Base-by-base conservation (phyloP, 2,888 invertebrate species). In the Ornithoptera priamus region DNA sequence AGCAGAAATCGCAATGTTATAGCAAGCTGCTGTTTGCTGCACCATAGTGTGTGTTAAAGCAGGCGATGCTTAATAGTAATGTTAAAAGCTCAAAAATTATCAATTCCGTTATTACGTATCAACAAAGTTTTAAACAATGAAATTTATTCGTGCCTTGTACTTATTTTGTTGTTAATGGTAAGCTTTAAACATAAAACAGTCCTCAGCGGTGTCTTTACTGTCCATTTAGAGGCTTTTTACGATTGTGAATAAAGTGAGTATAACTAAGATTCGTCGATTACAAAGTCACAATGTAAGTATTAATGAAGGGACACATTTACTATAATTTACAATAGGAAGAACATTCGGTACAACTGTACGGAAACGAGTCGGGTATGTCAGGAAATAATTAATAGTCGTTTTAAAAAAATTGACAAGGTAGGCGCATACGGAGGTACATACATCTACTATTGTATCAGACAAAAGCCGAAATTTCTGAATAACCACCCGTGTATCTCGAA, bases 401-500 rank as follows among this genome's bases (percentile, higher is more conserved):
- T 65, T 30, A 39, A 81, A 80, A 82, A 84, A 83, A 81, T 81
- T 77, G 79, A 83, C 81, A 86, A 88, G 86, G 87, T 85, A 86
- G 87, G 86, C 80, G 80, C 78, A 79, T 80, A 68, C 69, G 67
- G 66, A 70, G 72, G 73, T 87, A 85, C 84, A 84, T 85, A 85
- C 81, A 70, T 64, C 64, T 53, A 57, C 81, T 82, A 85, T 85
- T 84, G 84, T 82, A 74, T 73, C 72, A 75, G 77, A 88, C 85
- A 89, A 89, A 85, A 85, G 87, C 86, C 83, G 78, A 84, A 83
- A 78, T 83, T 85, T 87, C 85, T 83, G 86, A 88, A 89, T 87
- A 85, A 84, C 86, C 84, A 81, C 83, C 85, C 84, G 80, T 79
- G 84, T 86, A 86, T 89, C 83, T 84, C 85, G 83, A 86, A 89